Conservation (phyloP, 2,113 vertebrate genomes). For the Strigops habroptila region DNA sequence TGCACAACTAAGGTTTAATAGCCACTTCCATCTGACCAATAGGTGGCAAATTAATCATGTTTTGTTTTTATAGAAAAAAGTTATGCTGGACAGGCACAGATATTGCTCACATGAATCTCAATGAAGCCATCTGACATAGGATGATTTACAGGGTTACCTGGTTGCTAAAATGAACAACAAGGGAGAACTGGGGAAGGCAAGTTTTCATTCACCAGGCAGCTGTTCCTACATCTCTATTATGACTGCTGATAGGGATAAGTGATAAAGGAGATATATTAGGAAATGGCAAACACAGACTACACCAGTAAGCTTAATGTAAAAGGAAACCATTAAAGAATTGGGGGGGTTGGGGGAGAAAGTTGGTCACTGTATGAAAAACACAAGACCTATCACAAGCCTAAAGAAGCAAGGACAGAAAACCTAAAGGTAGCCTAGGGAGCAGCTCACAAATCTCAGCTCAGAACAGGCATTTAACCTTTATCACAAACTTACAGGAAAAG, state of each 20-base stretch:
- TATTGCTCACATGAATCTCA: accelerated
- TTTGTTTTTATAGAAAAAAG: neutral
- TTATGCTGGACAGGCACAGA: neutral
- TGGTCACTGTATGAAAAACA: neutral
- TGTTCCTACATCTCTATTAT: neutral
- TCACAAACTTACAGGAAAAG: neutral
- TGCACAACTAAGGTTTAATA: neutral
- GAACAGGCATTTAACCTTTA: neutral
- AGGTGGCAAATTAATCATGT: neutral
- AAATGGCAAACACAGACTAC: neutral
- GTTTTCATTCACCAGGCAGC: neutral
- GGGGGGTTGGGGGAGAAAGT: neutral
- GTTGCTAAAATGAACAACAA: neutral
- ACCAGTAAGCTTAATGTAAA: neutral
- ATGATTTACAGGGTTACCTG: neutral
- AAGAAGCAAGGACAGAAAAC: neutral
- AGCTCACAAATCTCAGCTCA: neutral
- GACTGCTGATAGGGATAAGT: neutral
- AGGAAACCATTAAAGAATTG: neutral
- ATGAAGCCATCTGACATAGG: neutral
- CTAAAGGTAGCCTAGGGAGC: neutral
- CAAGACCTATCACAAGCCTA: neutral
- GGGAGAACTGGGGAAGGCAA: neutral
- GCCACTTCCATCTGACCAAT: neutral
- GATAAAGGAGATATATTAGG: neutral